Conservation (phyloP, 2,888 invertebrate genomes). For the Diloba caeruleocephala region DNA sequence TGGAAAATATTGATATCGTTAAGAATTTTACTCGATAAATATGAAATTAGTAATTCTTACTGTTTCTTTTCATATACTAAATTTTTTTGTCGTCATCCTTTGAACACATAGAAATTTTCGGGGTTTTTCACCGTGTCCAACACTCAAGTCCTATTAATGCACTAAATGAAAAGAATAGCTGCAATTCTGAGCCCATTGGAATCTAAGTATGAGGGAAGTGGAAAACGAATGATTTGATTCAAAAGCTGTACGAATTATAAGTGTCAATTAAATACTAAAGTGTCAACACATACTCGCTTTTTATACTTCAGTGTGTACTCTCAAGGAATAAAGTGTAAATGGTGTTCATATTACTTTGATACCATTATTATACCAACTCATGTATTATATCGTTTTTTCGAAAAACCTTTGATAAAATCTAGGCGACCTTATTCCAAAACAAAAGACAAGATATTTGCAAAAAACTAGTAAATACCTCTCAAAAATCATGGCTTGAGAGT, state of each 20-base stretch:
- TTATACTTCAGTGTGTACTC: too few species aligned
- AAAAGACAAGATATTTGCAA: slow-evolving; percentile 63
- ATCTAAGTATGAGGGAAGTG: slow-evolving; percentile 34
- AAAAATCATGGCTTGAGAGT: slow-evolving; percentile 71
- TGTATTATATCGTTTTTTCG: too few species aligned
- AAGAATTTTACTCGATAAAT: too few species aligned
- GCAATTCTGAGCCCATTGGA: slow-evolving; percentile 29
- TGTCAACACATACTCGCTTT: neutral
- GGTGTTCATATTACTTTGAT: too few species aligned
- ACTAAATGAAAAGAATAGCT: slow-evolving; percentile 44
- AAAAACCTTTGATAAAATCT: neutral
- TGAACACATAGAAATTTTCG: too few species aligned
- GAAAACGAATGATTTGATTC: slow-evolving; percentile 32
- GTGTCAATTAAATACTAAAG: slow-evolving; percentile 17
- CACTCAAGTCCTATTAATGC: slow-evolving; percentile 25
- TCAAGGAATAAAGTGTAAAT: too few species aligned
- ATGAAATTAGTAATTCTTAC: too few species aligned
- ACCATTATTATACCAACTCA: too few species aligned
- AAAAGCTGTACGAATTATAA: slow-evolving; percentile 22
- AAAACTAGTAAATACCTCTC: too few species aligned
- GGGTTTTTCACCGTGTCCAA: slow-evolving; percentile 20
- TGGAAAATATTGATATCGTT: too few species aligned
- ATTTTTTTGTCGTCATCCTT: too few species aligned
- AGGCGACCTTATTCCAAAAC: slow-evolving; percentile 41
- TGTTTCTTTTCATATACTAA: too few species aligned